Base-by-base conservation (phyloP, 2,888 invertebrate species). In the Drosophila koepferae region DNA sequence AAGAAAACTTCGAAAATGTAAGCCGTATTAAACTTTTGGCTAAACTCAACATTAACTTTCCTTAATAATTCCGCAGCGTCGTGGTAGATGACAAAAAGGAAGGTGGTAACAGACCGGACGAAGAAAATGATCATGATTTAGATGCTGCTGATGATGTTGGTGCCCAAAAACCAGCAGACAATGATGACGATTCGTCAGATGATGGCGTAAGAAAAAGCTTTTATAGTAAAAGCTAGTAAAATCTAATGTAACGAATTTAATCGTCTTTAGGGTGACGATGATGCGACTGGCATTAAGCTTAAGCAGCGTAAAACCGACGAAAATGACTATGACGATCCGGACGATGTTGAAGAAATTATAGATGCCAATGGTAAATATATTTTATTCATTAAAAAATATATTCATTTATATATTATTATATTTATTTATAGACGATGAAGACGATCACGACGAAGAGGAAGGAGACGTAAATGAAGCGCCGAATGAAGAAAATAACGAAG, bases 261-360 rank as follows among this genome's bases (percentile, higher is more conserved):
- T 49, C 8, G 23, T 2, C 1, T n/a, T 34, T 28, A 91, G 91
- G 87, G 86, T 28, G 93, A 93, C 9, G 91, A 91, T 59, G 93
- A 93, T 60, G 93, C 93, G 14, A 93, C 92, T 23, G 92, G 92
- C 5, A 85, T 93, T 77, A 95, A 92, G 93, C 93, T 94, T n/a
- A 94, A 95, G 48, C 94, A 93, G 28, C 94, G 94, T 74, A 94
- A 94, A 78, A 90, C 93, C 5, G 95, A 95, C 81, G 95, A 95
- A 86, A 95, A 95, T 78, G 96, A 95, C 75, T 96, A 96, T 84
- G 95, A 96, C 78, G 95, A 95, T 61, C 95, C 95, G 0, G 95
- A 95, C 76, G 95, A 94, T 5, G 94, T 91, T 14, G 95, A 95
- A 79, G 95, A 94, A 89, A 93, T 94, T 10, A 93, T 87, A 2